Conservation (phyloP, 2,113 vertebrate genomes). For the Microtus richardsoni region DNA sequence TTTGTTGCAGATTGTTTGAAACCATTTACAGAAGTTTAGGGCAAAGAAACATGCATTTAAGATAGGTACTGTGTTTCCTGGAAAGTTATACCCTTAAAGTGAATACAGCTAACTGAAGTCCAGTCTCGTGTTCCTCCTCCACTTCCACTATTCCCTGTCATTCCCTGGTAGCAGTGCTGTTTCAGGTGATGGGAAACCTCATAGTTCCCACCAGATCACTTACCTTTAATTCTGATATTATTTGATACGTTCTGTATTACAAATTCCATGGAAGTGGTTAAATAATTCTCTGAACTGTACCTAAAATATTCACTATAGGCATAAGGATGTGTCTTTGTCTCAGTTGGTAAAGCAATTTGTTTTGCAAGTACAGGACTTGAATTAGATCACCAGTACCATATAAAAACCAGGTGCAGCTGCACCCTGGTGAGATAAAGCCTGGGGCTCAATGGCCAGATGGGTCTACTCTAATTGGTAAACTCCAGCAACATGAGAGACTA, state of each 20-base stretch:
- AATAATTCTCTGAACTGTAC: neutral
- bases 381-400: neutral
- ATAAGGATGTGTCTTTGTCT: neutral
- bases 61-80: neutral
- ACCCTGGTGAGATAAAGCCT: neutral
- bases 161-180: neutral
- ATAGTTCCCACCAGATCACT: neutral
- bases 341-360: neutral
- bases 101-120: neutral
- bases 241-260: neutral
- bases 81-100: neutral
- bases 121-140: neutral
- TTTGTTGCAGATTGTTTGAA: neutral
- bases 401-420: neutral
- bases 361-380: too few relatives aligned
- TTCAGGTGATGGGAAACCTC: neutral
- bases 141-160: neutral
- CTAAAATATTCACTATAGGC: neutral
- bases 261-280: neutral
- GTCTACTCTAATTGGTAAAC: neutral
- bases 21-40: neutral
- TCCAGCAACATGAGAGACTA: neutral
- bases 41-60: neutral
- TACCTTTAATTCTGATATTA: neutral
- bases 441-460: neutral